Evolutionary conservation across 2,797 vertebrate species (phyloP).

Genomic region (Sarcoramphus papa): DNA sequence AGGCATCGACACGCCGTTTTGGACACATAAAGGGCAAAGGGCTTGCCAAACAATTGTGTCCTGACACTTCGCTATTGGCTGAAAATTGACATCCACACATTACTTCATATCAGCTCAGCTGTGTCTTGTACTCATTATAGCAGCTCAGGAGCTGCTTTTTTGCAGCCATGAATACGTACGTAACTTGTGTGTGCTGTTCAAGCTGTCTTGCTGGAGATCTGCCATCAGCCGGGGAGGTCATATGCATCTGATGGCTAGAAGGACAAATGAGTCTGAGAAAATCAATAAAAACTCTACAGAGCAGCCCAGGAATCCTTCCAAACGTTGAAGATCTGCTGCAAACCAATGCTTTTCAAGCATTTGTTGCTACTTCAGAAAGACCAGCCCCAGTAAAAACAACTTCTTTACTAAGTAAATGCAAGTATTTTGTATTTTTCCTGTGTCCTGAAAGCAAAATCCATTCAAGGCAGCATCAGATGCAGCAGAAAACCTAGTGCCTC

Average conservation of each 20-base stretch:
- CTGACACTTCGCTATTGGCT: constrained; percentile 45
- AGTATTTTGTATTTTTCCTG: not conserved
- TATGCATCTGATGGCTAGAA: not conserved
- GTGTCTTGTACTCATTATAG: not conserved
- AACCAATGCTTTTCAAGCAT: not conserved
- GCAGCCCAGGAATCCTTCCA: not conserved
- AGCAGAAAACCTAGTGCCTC: not conserved
- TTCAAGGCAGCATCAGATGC: not conserved
- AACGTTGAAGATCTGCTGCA: not conserved
- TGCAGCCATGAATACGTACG: not conserved
- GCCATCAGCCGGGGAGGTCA: not conserved
- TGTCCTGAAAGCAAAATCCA: not conserved
- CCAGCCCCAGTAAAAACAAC: not conserved
- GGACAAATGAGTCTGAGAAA: not conserved
- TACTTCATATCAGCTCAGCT: constrained; percentile 15
- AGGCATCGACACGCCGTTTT: not conserved
- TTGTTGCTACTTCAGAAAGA: not conserved
- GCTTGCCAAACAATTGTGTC: constrained; percentile 55
- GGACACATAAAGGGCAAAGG: constrained; percentile 57
- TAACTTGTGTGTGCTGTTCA: not conserved
- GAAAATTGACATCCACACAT: constrained; percentile 8
- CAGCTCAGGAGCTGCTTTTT: constrained; percentile 32
- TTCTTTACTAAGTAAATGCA: not conserved
- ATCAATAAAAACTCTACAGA: not conserved
- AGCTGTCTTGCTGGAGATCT: constrained; percentile 1